Conservation (phyloP, 2,113 vertebrate species). For the Gallinago media region DNA sequence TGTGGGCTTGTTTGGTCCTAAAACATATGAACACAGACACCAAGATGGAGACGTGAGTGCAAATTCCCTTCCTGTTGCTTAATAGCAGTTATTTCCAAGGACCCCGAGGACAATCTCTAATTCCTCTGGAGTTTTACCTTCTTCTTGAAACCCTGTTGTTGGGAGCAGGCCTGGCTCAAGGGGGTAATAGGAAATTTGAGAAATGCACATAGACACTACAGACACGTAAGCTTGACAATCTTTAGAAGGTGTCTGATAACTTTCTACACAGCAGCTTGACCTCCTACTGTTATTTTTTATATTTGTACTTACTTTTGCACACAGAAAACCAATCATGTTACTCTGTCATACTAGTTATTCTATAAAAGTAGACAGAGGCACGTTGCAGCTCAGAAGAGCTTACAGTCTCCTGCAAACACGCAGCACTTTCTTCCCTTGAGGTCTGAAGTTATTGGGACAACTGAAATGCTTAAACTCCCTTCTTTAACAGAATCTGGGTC, state of each 20-base stretch:
- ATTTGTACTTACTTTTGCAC: conserved; percentile 24
- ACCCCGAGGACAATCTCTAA: background rate
- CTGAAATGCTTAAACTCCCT: background rate
- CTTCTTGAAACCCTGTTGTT: background rate
- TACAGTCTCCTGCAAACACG: background rate
- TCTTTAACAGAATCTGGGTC: background rate
- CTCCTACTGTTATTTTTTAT: conserved; percentile 37
- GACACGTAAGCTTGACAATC: background rate
- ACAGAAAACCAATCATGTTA: background rate
- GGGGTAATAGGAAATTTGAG: background rate
- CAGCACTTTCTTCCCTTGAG: background rate
- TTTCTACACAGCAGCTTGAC: conserved; percentile 35
- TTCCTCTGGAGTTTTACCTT: background rate
- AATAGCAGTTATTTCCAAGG: background rate
- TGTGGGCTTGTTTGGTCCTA: background rate
- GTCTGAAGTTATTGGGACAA: conserved; percentile 6
- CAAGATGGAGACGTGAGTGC: background rate
- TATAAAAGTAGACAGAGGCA: background rate
- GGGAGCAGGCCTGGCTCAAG: background rate
- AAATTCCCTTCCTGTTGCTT: background rate
- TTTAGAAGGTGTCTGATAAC: conserved; percentile 44
- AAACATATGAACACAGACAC: background rate
- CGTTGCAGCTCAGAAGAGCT: background rate
- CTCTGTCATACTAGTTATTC: conserved; percentile 14
- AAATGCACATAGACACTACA: background rate